phyloP scores from a whole-genome alignment of 2,113 vertebrate species.

The Lontra canadensis region DNA sequence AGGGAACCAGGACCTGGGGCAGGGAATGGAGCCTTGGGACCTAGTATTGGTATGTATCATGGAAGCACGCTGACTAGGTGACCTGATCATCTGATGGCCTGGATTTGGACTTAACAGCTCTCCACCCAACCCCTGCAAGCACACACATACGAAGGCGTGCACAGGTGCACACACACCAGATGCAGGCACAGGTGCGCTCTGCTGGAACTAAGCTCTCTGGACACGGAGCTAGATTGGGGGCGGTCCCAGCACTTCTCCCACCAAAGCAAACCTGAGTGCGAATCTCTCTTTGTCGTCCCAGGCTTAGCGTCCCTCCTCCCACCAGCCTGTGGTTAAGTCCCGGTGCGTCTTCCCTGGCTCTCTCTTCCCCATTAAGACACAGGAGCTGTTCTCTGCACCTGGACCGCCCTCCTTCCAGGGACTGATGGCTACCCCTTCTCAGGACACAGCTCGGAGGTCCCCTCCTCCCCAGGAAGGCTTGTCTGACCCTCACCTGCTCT shows the following conservation, averaged over 20 bases:
- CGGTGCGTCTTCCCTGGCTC: background rate
- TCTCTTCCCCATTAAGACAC: background rate
- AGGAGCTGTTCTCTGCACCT: background rate
- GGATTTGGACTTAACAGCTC: background rate
- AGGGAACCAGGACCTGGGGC: background rate
- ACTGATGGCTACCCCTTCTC: background rate
- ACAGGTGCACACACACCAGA: accelerated
- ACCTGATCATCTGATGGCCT: background rate
- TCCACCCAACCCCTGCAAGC: background rate
- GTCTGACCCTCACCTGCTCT: background rate
- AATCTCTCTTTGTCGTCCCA: background rate
- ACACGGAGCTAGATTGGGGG: background rate
- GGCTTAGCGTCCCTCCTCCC: background rate
- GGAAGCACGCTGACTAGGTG: no score
- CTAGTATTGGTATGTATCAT: accelerated
- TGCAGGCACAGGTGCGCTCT: accelerated
- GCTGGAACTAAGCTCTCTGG: background rate
- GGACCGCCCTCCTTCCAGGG: accelerated
- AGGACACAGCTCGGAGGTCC: background rate
- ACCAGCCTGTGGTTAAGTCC: background rate
- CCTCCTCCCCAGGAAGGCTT: background rate
- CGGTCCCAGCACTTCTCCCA: background rate
- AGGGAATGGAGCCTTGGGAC: background rate
- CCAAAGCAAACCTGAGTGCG: background rate
- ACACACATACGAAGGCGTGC: accelerated